These are phyloP conservation scores for Boloria selene DNA, from an alignment of 2,888 invertebrate species.

Conservation along the genomic window DNA sequence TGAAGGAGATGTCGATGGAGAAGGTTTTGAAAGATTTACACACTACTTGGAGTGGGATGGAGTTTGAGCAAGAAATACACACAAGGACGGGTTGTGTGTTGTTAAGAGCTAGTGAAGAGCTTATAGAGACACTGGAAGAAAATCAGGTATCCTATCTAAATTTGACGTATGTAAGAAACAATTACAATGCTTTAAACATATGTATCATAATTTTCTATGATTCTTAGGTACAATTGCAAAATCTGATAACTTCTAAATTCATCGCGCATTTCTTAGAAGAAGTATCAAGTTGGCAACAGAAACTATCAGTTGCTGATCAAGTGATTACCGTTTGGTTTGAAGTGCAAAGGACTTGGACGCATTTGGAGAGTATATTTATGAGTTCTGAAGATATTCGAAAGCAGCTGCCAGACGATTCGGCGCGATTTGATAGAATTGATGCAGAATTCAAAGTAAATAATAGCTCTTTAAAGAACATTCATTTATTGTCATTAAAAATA, in stretches of 20 bases:
- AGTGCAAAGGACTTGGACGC: slow-evolving; percentile 98
- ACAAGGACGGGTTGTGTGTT: slow-evolving; percentile 92
- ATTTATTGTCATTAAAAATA: neutral
- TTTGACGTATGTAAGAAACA: neutral
- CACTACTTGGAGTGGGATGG: slow-evolving; percentile 95
- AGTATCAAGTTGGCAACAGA: slow-evolving; percentile 96
- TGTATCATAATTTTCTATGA: slow-evolving; percentile 24
- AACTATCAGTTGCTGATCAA: slow-evolving; percentile 95
- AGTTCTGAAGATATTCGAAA: slow-evolving; percentile 98
- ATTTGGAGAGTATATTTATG: slow-evolving; percentile 98
- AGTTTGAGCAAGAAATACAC: slow-evolving; percentile 95
- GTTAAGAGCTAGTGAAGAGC: slow-evolving; percentile 94
- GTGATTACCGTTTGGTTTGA: slow-evolving; percentile 96
- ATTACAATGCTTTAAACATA: neutral
- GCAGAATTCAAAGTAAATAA: slow-evolving; percentile 89
- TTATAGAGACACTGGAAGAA: slow-evolving; percentile 98
- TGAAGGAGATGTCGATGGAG: slow-evolving; percentile 99
- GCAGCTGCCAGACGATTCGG: slow-evolving; percentile 96
- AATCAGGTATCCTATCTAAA: slow-evolving; percentile 87
- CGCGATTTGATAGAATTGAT: slow-evolving; percentile 95
- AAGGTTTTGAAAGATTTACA: slow-evolving; percentile 95
- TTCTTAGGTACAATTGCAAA: slow-evolving; percentile 93
- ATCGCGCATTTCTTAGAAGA: slow-evolving; percentile 97
- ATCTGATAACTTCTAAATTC: slow-evolving; percentile 97
- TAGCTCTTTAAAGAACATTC: neutral